These are phyloP conservation scores for Chinchilla lanigera DNA, from an alignment of 2,113 vertebrate genomes.

Conservation along the genomic window DNA sequence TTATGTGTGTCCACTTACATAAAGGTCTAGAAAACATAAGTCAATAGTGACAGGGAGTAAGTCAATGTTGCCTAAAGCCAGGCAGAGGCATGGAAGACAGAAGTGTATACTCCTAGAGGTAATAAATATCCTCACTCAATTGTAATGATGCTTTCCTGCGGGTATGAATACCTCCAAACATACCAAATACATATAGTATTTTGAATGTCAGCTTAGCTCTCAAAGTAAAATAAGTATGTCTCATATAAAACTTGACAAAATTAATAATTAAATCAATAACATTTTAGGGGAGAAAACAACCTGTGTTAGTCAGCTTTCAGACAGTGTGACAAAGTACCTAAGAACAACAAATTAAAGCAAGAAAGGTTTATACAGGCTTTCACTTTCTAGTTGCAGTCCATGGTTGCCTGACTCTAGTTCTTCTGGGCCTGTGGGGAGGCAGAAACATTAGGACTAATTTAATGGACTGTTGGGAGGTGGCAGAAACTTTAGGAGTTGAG, in stretches of 20 bases:
- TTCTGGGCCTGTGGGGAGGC: not conserved
- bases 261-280: not conserved
- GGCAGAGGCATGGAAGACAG: too few species aligned
- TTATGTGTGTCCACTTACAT: not conserved
- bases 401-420: not conserved
- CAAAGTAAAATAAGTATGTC: not conserved
- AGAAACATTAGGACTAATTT: not conserved
- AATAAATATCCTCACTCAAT: rapidly evolving
- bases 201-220: too few species aligned
- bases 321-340: not conserved
- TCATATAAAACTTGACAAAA: not conserved
- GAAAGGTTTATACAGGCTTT: not conserved
- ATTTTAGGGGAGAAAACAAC: not conserved
- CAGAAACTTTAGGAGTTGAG: not conserved
- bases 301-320: not conserved
- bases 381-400: not conserved
- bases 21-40: not conserved
- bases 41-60: not conserved
- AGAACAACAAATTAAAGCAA: not conserved
- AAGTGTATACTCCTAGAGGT: rapidly evolving
- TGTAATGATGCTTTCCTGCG: rapidly evolving
- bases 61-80: not conserved
- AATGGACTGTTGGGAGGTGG: not conserved
- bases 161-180: not conserved
- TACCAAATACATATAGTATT: not conserved